Percentiles rank a stretch among this genome's conserved stretches.
Evolutionary conservation across 2,113 vertebrate species (phyloP).

Genomic region (Calyptomena viridis): DNA sequence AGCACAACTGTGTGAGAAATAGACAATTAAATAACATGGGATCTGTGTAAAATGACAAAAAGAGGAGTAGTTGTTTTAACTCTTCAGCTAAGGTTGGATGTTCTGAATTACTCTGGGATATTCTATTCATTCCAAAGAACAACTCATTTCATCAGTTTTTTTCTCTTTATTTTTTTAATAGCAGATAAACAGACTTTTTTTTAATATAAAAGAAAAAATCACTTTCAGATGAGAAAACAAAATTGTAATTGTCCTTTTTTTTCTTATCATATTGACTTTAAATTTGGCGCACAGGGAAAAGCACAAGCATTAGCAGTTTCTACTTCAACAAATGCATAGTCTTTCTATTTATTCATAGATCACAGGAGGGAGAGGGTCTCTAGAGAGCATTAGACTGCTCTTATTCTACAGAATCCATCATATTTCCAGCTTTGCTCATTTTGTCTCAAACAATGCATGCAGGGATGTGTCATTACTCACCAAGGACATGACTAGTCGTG

Average conservation of each 20-base stretch:
- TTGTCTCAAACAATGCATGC: not conserved
- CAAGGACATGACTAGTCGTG: not conserved
- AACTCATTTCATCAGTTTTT: accelerated
- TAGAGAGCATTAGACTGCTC: not conserved
- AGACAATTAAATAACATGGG: not conserved
- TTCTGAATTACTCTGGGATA: not conserved
- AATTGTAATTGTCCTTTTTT: not conserved
- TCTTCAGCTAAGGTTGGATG: accelerated
- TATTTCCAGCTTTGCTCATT: constrained; percentile 33
- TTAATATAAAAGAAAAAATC: not conserved
- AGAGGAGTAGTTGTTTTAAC: not conserved
- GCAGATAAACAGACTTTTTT: not conserved
- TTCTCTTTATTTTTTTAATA: not conserved
- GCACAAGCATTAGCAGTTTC: not conserved
- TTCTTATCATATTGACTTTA: not conserved
- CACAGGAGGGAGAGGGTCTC: not conserved
- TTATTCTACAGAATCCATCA: not conserved
- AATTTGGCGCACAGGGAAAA: not conserved
- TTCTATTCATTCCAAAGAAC: not conserved
- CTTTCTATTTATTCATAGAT: constrained; percentile 40
- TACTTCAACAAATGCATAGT: not conserved
- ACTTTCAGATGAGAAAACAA: not conserved
- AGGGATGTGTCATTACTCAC: constrained; percentile 20
- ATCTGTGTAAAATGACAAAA: not conserved
- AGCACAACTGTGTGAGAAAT: not conserved